Evolutionary conservation across 2,888 invertebrate species (phyloP), one percentile per base, ranked within the genome.

Genomic region (Diadromus collaris): DNA sequence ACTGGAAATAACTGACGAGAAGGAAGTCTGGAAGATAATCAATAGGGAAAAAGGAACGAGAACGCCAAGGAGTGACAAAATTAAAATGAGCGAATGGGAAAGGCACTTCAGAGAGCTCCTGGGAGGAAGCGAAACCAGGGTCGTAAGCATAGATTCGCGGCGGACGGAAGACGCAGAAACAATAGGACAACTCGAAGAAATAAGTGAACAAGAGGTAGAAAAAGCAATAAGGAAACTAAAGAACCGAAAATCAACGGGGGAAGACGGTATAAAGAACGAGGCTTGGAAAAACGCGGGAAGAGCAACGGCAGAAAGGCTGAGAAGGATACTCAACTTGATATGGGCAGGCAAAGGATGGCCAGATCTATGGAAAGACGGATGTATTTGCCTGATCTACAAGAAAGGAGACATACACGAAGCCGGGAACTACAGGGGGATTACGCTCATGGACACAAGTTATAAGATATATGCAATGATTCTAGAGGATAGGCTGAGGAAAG

Each of bases 371-470:
- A 81, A 63, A 21, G 76, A 51, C 13, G 81, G 71, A 7, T 34
- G 83, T 0, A 71, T 85, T 10, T 38, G 65, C 3, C 81, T 79
- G 0, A 44, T 83, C 1, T 76, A 77, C n/a, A 84, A 83, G 61
- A 81, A 81, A 41, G 80, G 81, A 2, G 60, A 83, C 19, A 21
- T 13, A 6, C 70, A 80, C 1, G 38, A 75, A 1, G 54, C 41
- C 5, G 44, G 51, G 9, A 83, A 82, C 41, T 83, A 83, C 27
- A 83, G 83, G 71, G 82, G 83, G 5, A 82, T 85, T 7, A 79
- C 83, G 0, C 56, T 85, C 1, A 34, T 83, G 19, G 29, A 68
- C 10, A 71, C 81, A 2, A 75, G 68, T 1, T 85, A 83, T 46
- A 82, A 83, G 32, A 75, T 83, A 46, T 82, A 83, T 21, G 64